Percentiles rank a stretch among this genome's conserved stretches.
phyloP scores from a whole-genome alignment of 2,888 invertebrate genomes.

The Bhutanitis thaidina region DNA sequence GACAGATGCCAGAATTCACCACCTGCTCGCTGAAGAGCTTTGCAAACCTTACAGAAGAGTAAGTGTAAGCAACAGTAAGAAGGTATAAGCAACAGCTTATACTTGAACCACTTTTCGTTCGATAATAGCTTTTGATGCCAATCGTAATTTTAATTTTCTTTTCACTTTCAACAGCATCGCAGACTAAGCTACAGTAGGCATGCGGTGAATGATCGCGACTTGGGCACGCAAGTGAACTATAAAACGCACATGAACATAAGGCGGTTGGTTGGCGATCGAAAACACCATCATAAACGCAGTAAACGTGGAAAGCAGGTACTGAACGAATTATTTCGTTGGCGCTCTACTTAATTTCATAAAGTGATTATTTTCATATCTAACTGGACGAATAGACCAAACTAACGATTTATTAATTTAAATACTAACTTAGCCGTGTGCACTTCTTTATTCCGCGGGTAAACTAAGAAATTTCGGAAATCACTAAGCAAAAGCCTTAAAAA shows the following conservation, averaged over 20 bases:
- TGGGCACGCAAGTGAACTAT: slow-evolving; percentile 92
- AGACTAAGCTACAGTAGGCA: slow-evolving; percentile 94
- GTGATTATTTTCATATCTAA: too few relatives aligned
- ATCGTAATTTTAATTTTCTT: too few relatives aligned
- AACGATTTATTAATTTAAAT: too few relatives aligned
- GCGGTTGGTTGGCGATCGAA: slow-evolving; percentile 91
- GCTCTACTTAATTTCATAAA: too few relatives aligned
- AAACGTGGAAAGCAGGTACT: slow-evolving; percentile 89
- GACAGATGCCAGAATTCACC: slow-evolving; percentile 96
- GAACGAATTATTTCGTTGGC: too few relatives aligned
- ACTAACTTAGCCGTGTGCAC: too few relatives aligned
- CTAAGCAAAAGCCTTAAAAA: too few relatives aligned
- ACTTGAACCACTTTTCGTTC: not conserved
- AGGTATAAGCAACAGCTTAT: slow-evolving; percentile 10
- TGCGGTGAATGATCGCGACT: slow-evolving; percentile 92
- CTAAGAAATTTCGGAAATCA: too few relatives aligned
- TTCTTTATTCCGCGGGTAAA: too few relatives aligned
- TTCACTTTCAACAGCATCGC: slow-evolving; percentile 83
- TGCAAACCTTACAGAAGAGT: slow-evolving; percentile 93
- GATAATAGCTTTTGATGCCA: too few relatives aligned
- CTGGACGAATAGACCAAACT: too few relatives aligned
- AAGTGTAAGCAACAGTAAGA: slow-evolving; percentile 46
- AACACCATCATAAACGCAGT: slow-evolving; percentile 91
- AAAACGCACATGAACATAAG: slow-evolving; percentile 95
- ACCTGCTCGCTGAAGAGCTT: slow-evolving; percentile 92